Evolutionary conservation across 2,888 invertebrate species (phyloP).

Genomic region (Mythimna lalbum): DNA sequence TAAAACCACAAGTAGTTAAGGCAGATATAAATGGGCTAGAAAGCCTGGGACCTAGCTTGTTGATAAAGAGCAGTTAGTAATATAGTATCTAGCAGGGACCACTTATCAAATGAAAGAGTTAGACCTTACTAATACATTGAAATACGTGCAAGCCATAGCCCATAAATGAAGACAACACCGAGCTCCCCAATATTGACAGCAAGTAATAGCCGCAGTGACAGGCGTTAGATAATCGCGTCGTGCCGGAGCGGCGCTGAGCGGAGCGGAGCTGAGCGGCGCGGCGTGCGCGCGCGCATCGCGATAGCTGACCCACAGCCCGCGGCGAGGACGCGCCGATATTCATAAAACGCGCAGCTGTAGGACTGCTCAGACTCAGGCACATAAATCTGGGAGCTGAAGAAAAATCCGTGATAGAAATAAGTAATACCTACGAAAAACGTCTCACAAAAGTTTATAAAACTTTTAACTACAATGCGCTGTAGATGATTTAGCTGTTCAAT

Average conservation of each 20-base stretch:
- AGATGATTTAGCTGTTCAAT: background rate
- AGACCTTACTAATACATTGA: background rate
- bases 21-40: too few species aligned
- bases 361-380: constrained; percentile 18
- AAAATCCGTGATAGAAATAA: constrained; percentile 12
- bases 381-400: constrained; percentile 13
- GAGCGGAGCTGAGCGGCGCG: constrained; percentile 35
- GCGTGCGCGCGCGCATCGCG: constrained; percentile 65
- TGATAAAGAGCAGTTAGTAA: too few species aligned
- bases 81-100: too few species aligned
- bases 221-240: constrained; percentile 44
- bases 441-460: background rate
- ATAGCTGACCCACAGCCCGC: constrained; percentile 71
- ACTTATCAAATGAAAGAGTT: too few species aligned
- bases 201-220: constrained; percentile 49
- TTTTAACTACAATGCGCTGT: background rate
- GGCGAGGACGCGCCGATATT: constrained; percentile 67
- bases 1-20: too few species aligned
- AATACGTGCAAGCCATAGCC: background rate
- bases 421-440: background rate
- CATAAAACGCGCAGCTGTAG: constrained; percentile 33
- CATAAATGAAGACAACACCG: constrained; percentile 9
- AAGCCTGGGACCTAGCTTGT: too few species aligned
- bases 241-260: constrained; percentile 47
- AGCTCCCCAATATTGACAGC: constrained; percentile 10